A percentile compares a stretch with the other conserved stretches of the same genome.
phyloP scores from a whole-genome alignment of 1,140 invertebrate genomes.

The Drosophila setifemur region DNA sequence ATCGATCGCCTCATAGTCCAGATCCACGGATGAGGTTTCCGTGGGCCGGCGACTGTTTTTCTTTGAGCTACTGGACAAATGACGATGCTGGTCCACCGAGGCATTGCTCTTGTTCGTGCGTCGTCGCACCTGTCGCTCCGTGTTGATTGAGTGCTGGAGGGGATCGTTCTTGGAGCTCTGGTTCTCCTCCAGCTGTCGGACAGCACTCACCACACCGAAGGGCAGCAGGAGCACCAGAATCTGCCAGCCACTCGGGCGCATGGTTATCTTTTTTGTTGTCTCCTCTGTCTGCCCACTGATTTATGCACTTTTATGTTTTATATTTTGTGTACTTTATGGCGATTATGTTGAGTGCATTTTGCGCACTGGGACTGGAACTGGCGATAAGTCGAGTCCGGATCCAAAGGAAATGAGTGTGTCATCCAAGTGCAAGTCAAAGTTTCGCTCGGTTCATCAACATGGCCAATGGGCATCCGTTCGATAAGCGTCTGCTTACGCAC shows the following conservation, averaged over 20 bases:
- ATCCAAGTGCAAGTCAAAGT: conserved; percentile 30
- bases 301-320: conserved; percentile 12
- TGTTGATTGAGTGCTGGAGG: conserved; percentile 8
- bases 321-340: not conserved
- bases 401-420: conserved; percentile 39
- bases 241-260: conserved; percentile 41
- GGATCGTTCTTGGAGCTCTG: conserved; percentile 40
- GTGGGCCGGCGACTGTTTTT: conserved; percentile 3
- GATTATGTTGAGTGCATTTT: conserved; percentile 49
- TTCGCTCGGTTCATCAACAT: conserved; percentile 22
- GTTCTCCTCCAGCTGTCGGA: conserved; percentile 41
- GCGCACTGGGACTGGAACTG: too few species aligned
- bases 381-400: conserved; percentile 26
- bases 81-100: conserved; percentile 26
- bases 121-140: conserved; percentile 21
- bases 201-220: conserved; percentile 19
- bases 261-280: conserved; percentile 34
- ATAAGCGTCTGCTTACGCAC: conserved; percentile 14
- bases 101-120: conserved; percentile 41
- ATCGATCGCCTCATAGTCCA: conserved; percentile 33
- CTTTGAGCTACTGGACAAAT: not conserved
- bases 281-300: conserved; percentile 16
- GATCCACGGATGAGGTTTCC: not conserved
- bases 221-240: conserved; percentile 25
- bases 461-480: conserved; percentile 31